phyloP scores from a whole-genome alignment of 2,113 vertebrate species.

The Spheniscus mendiculus region DNA sequence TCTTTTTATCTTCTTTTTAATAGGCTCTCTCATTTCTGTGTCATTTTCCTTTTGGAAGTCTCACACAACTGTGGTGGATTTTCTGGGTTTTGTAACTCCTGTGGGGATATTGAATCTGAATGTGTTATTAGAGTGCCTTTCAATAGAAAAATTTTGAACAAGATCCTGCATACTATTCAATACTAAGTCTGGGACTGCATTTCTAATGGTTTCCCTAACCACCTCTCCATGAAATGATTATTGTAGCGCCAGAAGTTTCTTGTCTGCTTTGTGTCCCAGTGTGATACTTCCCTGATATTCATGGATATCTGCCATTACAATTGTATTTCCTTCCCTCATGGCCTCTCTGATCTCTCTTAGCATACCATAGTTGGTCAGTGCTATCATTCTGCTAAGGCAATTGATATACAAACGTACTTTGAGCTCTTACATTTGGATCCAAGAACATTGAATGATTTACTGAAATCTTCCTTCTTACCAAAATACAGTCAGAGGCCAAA shows the following conservation, averaged over 20 bases:
- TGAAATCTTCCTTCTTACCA: background rate
- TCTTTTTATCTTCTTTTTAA: background rate
- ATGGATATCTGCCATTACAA: background rate
- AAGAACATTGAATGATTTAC: background rate
- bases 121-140: background rate
- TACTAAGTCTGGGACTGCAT: background rate
- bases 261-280: background rate
- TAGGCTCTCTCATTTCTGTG: background rate
- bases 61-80: background rate
- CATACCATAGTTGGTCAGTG: accelerated
- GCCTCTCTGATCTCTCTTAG: background rate
- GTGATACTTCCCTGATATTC: background rate
- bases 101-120: background rate
- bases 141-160: background rate
- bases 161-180: background rate
- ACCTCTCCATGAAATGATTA: background rate
- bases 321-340: background rate
- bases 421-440: background rate
- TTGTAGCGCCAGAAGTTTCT: background rate
- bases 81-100: conserved; percentile 8
- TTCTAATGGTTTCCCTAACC: background rate
- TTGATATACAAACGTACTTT: background rate
- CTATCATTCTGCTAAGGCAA: background rate
- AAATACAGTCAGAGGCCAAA: background rate
- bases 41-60: conserved; percentile 1